Conservation (phyloP, 2,797 vertebrate species). For the Phyllotis vaccarum region DNA sequence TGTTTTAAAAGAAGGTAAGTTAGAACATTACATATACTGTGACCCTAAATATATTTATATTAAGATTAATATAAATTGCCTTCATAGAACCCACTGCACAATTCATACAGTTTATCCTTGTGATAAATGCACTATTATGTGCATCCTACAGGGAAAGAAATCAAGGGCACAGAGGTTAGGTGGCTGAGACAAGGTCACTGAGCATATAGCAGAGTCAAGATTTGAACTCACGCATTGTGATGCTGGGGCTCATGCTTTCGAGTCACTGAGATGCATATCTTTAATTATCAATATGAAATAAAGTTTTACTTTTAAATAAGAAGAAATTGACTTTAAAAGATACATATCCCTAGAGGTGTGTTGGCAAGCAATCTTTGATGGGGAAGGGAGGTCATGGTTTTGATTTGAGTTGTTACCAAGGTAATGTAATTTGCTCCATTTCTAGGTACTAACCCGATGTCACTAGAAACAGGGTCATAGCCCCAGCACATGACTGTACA, state of each 20-base stretch:
- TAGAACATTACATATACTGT: neutral
- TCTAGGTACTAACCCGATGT: neutral
- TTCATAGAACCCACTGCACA: neutral
- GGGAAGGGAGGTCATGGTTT: neutral
- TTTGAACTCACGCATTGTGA: neutral
- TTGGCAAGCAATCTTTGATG: neutral
- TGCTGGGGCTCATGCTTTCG: neutral
- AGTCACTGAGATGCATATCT: neutral
- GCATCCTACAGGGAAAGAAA: neutral
- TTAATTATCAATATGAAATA: neutral
- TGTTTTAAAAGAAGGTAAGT: neutral
- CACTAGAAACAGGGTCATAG: neutral
- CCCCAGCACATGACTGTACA: neutral
- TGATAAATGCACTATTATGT: neutral
- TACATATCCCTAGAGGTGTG: neutral
- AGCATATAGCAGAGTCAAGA: neutral
- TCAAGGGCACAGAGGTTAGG: neutral
- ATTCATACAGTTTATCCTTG: neutral
- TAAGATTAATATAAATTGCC: neutral
- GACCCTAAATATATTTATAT: too few relatives aligned
- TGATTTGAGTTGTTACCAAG: neutral
- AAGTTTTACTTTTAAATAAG: neutral
- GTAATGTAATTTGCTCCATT: neutral
- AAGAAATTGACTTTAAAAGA: neutral
- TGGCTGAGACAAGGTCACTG: neutral